A percentile compares a stretch with the other conserved stretches of the same genome.
Conservation (phyloP, 1,140 invertebrate genomes). For the Notospermus geniculatus region DNA sequence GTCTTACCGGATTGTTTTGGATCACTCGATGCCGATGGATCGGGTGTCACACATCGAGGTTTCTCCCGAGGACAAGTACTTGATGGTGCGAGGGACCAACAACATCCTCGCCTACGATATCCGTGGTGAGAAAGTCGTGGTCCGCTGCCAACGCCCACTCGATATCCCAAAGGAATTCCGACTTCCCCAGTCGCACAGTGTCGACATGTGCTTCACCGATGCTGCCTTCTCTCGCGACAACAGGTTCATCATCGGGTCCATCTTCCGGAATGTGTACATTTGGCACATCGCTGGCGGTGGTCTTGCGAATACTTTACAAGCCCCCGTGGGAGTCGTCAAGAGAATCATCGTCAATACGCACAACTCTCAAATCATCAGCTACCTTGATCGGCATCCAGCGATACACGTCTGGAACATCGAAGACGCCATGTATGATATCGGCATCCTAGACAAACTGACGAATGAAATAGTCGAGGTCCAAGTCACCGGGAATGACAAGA, state of each 20-base stretch:
- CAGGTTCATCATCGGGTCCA: slow-evolving; percentile 37
- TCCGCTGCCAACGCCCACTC: slow-evolving; percentile 33
- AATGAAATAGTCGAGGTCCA: slow-evolving; percentile 34
- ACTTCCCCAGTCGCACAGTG: slow-evolving; percentile 39
- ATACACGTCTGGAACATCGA: slow-evolving; percentile 49
- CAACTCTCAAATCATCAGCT: slow-evolving; percentile 39
- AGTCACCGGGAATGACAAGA: slow-evolving; percentile 30
- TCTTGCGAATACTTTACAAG: slow-evolving; percentile 38
- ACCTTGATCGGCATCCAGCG: slow-evolving; percentile 26
- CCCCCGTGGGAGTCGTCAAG: slow-evolving; percentile 47
- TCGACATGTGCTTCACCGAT: slow-evolving; percentile 36
- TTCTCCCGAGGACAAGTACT: slow-evolving; percentile 32
- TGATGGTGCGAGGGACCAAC: slow-evolving; percentile 36
- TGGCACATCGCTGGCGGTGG: slow-evolving; percentile 37
- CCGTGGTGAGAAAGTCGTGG: slow-evolving; percentile 32
- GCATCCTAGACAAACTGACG: slow-evolving; percentile 39
- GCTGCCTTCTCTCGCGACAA: slow-evolving; percentile 46
- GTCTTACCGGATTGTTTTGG: slow-evolving; percentile 38
- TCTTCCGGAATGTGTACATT: slow-evolving; percentile 50
- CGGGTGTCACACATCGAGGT: slow-evolving; percentile 29
- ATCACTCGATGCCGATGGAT: slow-evolving; percentile 35
- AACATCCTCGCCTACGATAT: slow-evolving; percentile 42
- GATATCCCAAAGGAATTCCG: slow-evolving; percentile 47
- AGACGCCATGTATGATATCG: slow-evolving; percentile 34
- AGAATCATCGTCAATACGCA: slow-evolving; percentile 32